phyloP scores from a whole-genome alignment of 2,888 invertebrate species.

The Rosalia funebris region DNA sequence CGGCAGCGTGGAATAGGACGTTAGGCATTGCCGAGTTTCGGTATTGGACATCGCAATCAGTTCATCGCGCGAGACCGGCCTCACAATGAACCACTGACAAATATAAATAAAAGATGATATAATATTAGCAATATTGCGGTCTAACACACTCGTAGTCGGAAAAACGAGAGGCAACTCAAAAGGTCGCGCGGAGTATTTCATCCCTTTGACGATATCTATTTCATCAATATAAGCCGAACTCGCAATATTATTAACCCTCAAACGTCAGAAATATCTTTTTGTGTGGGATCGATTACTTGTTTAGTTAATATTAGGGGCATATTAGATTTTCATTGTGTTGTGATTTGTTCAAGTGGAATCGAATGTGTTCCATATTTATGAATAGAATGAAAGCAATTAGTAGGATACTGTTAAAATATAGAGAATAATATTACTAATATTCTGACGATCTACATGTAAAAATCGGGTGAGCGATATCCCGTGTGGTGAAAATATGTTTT shows the following conservation, averaged over 20 bases:
- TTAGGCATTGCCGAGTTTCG: conserved; percentile 38
- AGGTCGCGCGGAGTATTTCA: conserved; percentile 20
- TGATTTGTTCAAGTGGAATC: too few relatives aligned
- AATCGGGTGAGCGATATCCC: too few relatives aligned
- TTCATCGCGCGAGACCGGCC: conserved; percentile 39
- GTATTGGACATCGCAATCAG: conserved; percentile 48
- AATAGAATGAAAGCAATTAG: too few relatives aligned
- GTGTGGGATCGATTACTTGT: conserved; percentile 3
- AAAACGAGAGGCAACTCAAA: conserved; percentile 35
- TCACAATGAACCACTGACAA: conserved; percentile 39
- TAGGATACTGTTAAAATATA: too few relatives aligned
- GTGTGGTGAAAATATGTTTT: too few relatives aligned
- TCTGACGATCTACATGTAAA: too few relatives aligned
- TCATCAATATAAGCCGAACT: conserved; percentile 14
- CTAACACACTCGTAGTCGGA: conserved; percentile 25
- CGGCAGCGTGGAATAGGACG: conserved; percentile 32
- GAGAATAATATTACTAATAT: too few relatives aligned
- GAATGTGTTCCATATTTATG: too few relatives aligned
- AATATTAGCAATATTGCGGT: conserved; percentile 41
- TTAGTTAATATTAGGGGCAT: not conserved
- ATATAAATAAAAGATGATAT: conserved; percentile 43
- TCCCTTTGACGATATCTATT: conserved; percentile 24
- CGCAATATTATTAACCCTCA: conserved; percentile 9
- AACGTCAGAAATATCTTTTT: conserved; percentile 6
- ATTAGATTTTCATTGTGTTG: too few relatives aligned